A percentile compares a stretch with the other conserved stretches of the same genome.
Evolutionary conservation across 2,888 invertebrate genomes (phyloP).

Genomic region (Thymelicus acteon): DNA sequence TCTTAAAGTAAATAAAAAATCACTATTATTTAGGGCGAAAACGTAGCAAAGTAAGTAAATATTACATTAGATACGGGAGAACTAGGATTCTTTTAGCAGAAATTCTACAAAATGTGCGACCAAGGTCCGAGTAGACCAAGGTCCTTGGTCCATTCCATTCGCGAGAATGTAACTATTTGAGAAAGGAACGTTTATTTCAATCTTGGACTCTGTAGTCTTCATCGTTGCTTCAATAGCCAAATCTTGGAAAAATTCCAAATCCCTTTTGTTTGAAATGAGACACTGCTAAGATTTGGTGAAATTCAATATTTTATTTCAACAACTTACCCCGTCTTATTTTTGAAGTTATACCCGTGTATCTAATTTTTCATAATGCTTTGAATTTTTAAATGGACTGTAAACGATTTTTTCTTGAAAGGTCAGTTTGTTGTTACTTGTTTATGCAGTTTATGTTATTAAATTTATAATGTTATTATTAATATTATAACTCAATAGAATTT

Average conservation of each 20-base stretch:
- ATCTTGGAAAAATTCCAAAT: conserved; percentile 38
- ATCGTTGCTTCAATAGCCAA: conserved; percentile 29
- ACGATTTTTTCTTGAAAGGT: not conserved
- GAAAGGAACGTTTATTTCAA: conserved; percentile 45
- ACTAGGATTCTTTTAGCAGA: conserved; percentile 21
- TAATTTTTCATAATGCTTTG: not conserved
- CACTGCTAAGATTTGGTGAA: conserved; percentile 22
- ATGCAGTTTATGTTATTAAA: not conserved
- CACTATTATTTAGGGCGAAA: conserved; percentile 1
- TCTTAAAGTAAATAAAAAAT: conserved; percentile 17
- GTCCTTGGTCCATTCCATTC: conserved; percentile 38
- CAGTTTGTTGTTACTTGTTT: not conserved
- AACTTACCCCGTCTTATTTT: not conserved
- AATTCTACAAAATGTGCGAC: conserved; percentile 39
- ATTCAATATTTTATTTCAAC: conserved; percentile 17
- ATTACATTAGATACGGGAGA: conserved; percentile 17
- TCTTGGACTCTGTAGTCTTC: conserved; percentile 34
- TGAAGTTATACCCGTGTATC: not conserved
- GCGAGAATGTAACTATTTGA: conserved; percentile 43
- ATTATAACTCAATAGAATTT: no score
- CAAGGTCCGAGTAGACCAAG: conserved; percentile 40
- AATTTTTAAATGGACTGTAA: not conserved
- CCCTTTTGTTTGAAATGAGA: conserved; percentile 35
- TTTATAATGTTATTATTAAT: no score
- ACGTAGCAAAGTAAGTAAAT: conserved; percentile 26